Evolutionary conservation across 2,113 vertebrate genomes (phyloP).

Genomic region (Oreochromis aureus): DNA sequence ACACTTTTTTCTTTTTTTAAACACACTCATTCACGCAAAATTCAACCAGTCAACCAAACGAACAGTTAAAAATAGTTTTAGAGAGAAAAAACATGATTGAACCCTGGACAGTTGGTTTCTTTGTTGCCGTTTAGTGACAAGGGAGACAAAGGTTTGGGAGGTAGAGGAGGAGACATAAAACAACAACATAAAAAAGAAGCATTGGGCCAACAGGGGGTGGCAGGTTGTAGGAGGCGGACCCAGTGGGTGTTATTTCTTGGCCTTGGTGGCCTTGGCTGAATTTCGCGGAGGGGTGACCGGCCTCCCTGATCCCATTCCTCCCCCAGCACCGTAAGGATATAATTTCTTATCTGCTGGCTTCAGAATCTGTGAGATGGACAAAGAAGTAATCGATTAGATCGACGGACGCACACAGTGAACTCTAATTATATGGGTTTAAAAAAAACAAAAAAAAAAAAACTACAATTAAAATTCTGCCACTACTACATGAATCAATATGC

Average conservation of each 20-base stretch:
- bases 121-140: constrained; percentile 59
- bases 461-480: neutral
- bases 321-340: constrained; percentile 86
- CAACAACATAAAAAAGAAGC: neutral
- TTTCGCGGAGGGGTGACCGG: constrained; percentile 93
- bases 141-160: constrained; percentile 57
- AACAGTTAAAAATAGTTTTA: constrained; percentile 47
- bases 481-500: neutral
- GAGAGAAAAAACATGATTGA: constrained; percentile 42
- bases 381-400: neutral
- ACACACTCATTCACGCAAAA: neutral
- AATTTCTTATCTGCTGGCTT: constrained; percentile 97
- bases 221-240: constrained; percentile 13
- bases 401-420: neutral
- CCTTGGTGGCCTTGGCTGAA: constrained; percentile 83
- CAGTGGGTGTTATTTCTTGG: constrained; percentile 86
- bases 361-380: constrained; percentile 76
- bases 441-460: fast-evolving
- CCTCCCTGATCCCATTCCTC: constrained; percentile 81
- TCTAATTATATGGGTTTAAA: neutral
- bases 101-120: constrained; percentile 70
- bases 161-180: constrained; percentile 37
- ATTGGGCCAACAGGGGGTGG: neutral
- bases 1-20: neutral
- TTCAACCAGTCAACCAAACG: constrained; percentile 28